Evolutionary conservation across 2,113 vertebrate species (phyloP).

Genomic region (Notothenia rossii): DNA sequence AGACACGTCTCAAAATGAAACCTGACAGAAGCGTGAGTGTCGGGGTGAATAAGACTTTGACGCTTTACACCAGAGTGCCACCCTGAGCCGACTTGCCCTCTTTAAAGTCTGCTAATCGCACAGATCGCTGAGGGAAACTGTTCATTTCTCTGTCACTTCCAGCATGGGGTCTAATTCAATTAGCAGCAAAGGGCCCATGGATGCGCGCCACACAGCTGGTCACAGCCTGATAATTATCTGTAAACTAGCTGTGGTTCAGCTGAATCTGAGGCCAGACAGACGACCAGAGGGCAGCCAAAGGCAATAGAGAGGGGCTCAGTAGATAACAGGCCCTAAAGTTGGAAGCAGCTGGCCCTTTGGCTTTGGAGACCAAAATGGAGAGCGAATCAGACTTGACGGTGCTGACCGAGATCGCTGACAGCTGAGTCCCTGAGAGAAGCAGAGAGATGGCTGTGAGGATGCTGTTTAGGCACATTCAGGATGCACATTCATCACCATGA

Average conservation of each 20-base stretch:
- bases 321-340: constrained; percentile 62
- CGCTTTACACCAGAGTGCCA: constrained; percentile 21
- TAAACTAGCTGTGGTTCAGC: constrained; percentile 62
- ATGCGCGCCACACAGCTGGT: constrained; percentile 67
- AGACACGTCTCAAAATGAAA: constrained; percentile 51
- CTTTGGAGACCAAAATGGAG: constrained; percentile 23
- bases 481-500: constrained; percentile 57
- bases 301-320: constrained; percentile 50
- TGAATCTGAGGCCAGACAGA: constrained; percentile 58
- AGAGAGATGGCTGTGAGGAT: constrained; percentile 41
- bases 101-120: constrained; percentile 57
- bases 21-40: constrained; percentile 22
- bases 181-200: constrained; percentile 69
- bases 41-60: constrained; percentile 23
- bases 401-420: constrained; percentile 47
- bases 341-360: constrained; percentile 58
- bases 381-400: constrained; percentile 65
- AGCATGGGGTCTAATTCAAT: constrained; percentile 74
- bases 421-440: constrained; percentile 41
- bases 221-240: constrained; percentile 71
- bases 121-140: constrained; percentile 61
- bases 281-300: constrained; percentile 58
- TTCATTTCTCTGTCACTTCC: constrained; percentile 67
- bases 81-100: constrained; percentile 35
- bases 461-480: constrained; percentile 35